Conservation (phyloP, 1,140 invertebrate species). For the Atta texana region DNA sequence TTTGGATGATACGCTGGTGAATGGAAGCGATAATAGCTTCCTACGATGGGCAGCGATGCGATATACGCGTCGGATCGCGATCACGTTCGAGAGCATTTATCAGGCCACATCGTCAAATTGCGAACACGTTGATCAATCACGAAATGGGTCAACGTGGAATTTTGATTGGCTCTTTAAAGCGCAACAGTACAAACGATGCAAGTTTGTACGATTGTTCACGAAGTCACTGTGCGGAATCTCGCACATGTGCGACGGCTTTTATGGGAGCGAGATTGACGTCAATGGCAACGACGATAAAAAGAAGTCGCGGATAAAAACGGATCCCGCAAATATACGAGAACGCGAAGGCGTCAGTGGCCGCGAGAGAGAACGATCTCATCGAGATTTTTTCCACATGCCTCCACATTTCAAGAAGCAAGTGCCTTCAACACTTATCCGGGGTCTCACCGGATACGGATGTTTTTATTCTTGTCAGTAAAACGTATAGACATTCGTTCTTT, state of each 20-base stretch:
- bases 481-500: background rate
- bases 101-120: constrained; percentile 15
- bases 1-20: constrained; percentile 30
- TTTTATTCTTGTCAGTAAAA: constrained; percentile 19
- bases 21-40: constrained; percentile 33
- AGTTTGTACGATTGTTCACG: background rate
- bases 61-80: constrained; percentile 25
- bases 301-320: constrained; percentile 38
- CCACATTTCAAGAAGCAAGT: constrained; percentile 19
- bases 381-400: constrained; percentile 15
- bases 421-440: constrained; percentile 3
- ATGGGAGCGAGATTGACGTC: constrained; percentile 58
- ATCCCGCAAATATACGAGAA: constrained; percentile 26
- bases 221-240: background rate
- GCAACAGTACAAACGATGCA: background rate
- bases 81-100: constrained; percentile 34
- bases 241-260: constrained; percentile 51
- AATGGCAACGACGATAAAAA: constrained; percentile 34
- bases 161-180: constrained; percentile 67
- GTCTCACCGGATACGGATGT: constrained; percentile 42
- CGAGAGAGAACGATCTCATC: constrained; percentile 13
- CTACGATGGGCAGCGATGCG: constrained; percentile 7
- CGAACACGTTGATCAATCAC: constrained; percentile 7
- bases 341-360: constrained; percentile 35
- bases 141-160: constrained; percentile 61